These are phyloP conservation scores for Fulica atra DNA, from an alignment of 2,113 vertebrate genomes.

Conservation along the genomic window DNA sequence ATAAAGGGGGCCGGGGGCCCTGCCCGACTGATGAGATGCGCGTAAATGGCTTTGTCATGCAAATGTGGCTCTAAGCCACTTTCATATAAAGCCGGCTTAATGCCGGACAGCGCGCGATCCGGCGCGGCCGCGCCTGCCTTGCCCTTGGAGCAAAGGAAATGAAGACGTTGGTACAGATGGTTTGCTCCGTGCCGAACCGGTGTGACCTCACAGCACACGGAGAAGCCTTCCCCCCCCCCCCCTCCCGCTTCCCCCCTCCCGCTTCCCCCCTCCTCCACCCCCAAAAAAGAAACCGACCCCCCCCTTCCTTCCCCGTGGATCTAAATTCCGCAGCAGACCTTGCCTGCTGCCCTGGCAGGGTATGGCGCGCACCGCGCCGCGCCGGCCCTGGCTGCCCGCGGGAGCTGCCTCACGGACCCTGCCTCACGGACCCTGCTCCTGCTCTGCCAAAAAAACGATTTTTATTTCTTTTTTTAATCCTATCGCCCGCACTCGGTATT, in stretches of 20 bases:
- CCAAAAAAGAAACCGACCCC: neutral
- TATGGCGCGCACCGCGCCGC: neutral
- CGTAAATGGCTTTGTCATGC: slow-evolving; percentile 61
- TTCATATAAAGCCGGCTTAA: slow-evolving; percentile 47
- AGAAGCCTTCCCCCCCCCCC: neutral
- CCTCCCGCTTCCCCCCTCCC: too few species aligned
- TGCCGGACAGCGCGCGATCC: neutral
- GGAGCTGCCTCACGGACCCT: neutral
- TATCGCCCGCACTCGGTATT: neutral
- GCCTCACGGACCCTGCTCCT: neutral
- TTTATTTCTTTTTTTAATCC: neutral
- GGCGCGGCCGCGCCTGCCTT: neutral
- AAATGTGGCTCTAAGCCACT: slow-evolving; percentile 57
- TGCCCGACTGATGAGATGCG: neutral
- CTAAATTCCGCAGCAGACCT: neutral
- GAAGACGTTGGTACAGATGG: neutral
- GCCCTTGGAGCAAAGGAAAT: neutral
- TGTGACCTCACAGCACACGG: neutral
- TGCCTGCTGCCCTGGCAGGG: neutral
- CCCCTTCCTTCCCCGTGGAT: neutral
- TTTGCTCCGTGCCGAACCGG: neutral
- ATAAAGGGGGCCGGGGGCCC: neutral
- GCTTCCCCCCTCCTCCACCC: too few species aligned
- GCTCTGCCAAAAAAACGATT: neutral
- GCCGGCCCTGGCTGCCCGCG: neutral